A percentile compares a stretch with the other conserved stretches of the same genome.
Evolutionary conservation across 2,797 vertebrate species (phyloP).

Genomic region (Enteromius thamalakanensis): DNA sequence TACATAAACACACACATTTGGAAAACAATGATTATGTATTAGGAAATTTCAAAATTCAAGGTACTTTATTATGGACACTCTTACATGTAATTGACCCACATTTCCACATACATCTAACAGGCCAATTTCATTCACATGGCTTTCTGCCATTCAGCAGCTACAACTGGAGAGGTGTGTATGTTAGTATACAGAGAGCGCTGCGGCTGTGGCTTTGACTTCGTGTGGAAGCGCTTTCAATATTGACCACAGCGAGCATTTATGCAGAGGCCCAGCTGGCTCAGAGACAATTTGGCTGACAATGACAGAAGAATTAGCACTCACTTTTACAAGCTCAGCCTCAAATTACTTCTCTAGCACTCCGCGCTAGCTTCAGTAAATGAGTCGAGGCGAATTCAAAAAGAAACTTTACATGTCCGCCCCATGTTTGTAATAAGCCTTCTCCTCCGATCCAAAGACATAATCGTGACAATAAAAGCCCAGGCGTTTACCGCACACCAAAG

Average conservation of each 20-base stretch:
- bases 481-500: slow-evolving; percentile 68
- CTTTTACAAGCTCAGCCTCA: slow-evolving; percentile 75
- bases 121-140: neutral
- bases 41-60: neutral
- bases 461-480: slow-evolving; percentile 65
- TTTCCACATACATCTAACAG: neutral
- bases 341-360: slow-evolving; percentile 74
- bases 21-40: neutral
- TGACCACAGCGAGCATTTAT: slow-evolving; percentile 65
- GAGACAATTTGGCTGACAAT: slow-evolving; percentile 78
- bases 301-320: slow-evolving; percentile 77
- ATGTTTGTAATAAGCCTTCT: slow-evolving; percentile 67
- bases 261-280: slow-evolving; percentile 75
- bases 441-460: slow-evolving; percentile 73
- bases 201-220: slow-evolving; percentile 64
- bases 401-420: slow-evolving; percentile 67
- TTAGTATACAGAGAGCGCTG: slow-evolving; percentile 8
- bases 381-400: slow-evolving; percentile 72
- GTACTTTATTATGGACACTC: neutral
- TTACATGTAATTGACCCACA: neutral
- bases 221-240: slow-evolving; percentile 66
- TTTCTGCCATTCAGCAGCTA: slow-evolving; percentile 12
- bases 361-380: slow-evolving; percentile 65
- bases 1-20: neutral
- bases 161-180: neutral